These are phyloP conservation scores for Ophonus ardosiacus DNA, from an alignment of 2,888 invertebrate genomes.

Conservation along the genomic window DNA sequence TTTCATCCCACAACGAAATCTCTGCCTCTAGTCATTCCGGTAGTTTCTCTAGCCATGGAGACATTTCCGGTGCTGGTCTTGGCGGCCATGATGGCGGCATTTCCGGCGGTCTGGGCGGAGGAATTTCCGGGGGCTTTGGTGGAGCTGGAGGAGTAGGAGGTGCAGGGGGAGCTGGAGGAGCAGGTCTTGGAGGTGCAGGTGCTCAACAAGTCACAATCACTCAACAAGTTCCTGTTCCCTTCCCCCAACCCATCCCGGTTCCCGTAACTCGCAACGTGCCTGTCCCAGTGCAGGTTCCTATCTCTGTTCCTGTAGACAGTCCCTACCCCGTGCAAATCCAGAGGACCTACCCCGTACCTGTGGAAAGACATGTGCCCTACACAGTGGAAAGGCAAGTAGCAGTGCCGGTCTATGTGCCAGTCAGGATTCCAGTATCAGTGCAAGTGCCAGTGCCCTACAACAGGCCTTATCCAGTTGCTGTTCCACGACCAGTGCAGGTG, in stretches of 20 bases:
- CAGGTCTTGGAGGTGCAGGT: not conserved
- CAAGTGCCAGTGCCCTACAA: constrained; percentile 37
- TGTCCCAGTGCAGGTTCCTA: constrained; percentile 41
- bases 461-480: constrained; percentile 36
- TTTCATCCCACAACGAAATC: not conserved
- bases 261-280: not conserved
- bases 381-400: constrained; percentile 27
- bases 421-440: constrained; percentile 13
- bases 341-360: constrained; percentile 44
- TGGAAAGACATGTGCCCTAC: constrained; percentile 42
- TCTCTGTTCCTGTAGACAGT: constrained; percentile 24
- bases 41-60: not conserved
- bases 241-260: constrained; percentile 16
- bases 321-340: constrained; percentile 41
- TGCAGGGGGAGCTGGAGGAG: not conserved
- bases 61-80: not conserved
- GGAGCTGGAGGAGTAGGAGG: not conserved
- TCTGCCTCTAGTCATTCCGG: not conserved
- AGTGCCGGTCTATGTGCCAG: constrained; percentile 21
- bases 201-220: constrained; percentile 33
- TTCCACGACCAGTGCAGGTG: constrained; percentile 21
- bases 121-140: too few relatives aligned
- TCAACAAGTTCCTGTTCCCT: constrained; percentile 22
- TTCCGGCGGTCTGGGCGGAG: not conserved
- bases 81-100: not conserved